Conservation (phyloP, 2,113 vertebrate genomes). For the Lophura nycthemera region DNA sequence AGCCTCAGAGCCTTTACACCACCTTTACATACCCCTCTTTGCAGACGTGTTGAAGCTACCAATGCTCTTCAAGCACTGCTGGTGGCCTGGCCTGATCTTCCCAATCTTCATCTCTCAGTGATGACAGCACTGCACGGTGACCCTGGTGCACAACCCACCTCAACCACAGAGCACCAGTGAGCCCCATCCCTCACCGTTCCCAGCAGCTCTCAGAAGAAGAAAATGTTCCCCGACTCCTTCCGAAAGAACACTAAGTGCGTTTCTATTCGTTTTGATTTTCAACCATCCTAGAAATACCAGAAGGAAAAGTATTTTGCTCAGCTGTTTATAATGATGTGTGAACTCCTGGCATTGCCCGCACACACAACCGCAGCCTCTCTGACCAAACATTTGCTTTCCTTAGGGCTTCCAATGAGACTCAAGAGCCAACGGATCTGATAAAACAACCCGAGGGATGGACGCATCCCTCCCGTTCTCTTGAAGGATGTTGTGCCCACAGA, state of each 20-base stretch:
- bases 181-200: background rate
- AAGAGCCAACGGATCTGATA: background rate
- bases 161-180: background rate
- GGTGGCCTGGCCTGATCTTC: background rate
- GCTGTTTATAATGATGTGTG: background rate
- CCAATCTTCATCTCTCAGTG: background rate
- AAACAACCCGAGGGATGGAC: background rate
- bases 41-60: background rate
- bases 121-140: background rate
- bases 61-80: background rate
- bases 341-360: background rate
- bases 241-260: background rate
- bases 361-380: background rate
- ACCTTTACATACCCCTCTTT: background rate
- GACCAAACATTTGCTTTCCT: background rate
- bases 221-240: background rate
- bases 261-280: background rate
- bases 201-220: background rate
- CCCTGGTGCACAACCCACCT: background rate
- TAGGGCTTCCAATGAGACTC: background rate
- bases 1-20: background rate
- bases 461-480: background rate
- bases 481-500: accelerated
- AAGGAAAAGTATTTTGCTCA: background rate
- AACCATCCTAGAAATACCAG: background rate